Evolutionary conservation across 2,888 invertebrate genomes (phyloP), one percentile per base, ranked within the genome.

Genomic region (Agrochola lota): DNA sequence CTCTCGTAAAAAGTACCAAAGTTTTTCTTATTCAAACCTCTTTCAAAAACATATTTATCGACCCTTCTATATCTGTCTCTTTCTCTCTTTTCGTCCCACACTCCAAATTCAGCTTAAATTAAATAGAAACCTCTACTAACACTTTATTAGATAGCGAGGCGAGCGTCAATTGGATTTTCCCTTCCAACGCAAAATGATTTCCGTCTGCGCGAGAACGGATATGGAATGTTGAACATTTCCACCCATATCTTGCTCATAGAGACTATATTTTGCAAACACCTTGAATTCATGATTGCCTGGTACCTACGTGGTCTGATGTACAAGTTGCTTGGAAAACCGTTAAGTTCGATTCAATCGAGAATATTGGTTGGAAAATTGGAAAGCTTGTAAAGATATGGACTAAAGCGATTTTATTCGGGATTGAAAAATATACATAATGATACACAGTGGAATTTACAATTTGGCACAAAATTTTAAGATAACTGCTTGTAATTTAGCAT

Each of bases 91-190:
- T 35, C 35, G 30, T 26, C 20, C 30, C 17, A n/a, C 67, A 62
- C n/a, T 75, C 76, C 59, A 86, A 72, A 71, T 83, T 70, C 57
- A 74, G 55, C 26, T 64, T 46, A 80, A 75, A 84, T 75, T 74
- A 85, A 80, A 84, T 85, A 75, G 66, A 75, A 85, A 71, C 68
- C 67, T 64, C 70, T 59, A 46, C 63, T 69, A 71, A 73, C 85
- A 68, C 57, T 87, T 85, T 85, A 85, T 85, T 73, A 73, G 64
- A 64, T 52, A 72, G 59, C 62, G 57, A 60, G 59, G 64, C 35
- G 74, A 73, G 80, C 74, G 72, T 85, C 90, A 90, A 88, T 90
- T 89, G 85, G 84, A 88, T 90, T 88, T 89, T 84, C 86, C 77
- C 74, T 74, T 55, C 83, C 85, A 80, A 82, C 75, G 83, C 73